Base-by-base conservation (phyloP, 2,888 invertebrate species). In the Prenolepis imparis region DNA sequence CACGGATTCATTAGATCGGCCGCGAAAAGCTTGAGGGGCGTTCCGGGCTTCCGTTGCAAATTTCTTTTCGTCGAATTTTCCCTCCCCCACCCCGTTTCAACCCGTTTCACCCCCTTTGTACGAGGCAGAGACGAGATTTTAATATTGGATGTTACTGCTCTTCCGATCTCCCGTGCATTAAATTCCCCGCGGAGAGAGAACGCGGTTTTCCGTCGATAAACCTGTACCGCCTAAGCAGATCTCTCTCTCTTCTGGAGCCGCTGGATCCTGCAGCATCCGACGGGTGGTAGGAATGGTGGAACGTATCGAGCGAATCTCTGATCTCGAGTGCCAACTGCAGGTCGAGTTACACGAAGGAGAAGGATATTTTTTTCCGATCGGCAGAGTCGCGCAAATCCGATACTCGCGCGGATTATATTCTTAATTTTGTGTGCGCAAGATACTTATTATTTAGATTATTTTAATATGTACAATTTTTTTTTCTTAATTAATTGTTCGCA, bases 181-280 rank as follows among this genome's bases (percentile, higher is more conserved):
- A 59, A 24, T 11, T 18, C 24, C 18, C 6, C 24, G 6, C 24
- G 28, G 8, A 48, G 36, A 1, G 28, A 36, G 12, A 36, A 32
- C 41, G 36, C 59, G 72, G 28, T 28, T 73, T 59, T 9, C 78
- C 44, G 78, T 80, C 78, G 78, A 80, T 80, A 80, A 80, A 59
- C 73, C 18, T 21, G 44, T 78, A 59, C 59, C 78, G 24, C 44
- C 18, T 78, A 21, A 80, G 73, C 59, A 78, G 12, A 28, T 28
- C 28, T 28, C 28, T 28, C 28, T 1, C 3, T 8, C 21, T 48
- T n/a, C 9, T 28, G 5, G n/a, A n/a, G 32, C 12, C n/a, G 73
- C 41, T 59, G 73, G 74, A 48, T 59, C 57, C 73, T 55, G n/a
- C 77, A 80, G 78, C 78, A 80, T 80, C 78, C 78, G 73, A 80